These are phyloP conservation scores for Platyscapa corneri DNA, from an alignment of 1,140 invertebrate genomes.

Conservation along the genomic window DNA sequence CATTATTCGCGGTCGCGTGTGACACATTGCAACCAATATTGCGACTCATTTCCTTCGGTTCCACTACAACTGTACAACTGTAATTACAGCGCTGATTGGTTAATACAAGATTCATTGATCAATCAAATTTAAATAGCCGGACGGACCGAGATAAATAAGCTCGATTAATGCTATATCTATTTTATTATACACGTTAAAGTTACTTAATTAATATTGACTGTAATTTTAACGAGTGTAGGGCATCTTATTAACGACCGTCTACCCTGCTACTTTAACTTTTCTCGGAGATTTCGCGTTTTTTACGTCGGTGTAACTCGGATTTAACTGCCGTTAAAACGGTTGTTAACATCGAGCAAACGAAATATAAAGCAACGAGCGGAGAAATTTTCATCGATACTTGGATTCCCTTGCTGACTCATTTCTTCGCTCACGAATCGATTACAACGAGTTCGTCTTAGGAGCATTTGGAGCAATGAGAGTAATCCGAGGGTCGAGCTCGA, in stretches of 20 bases:
- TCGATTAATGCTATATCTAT: neutral
- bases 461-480: neutral
- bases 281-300: no score
- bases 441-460: neutral
- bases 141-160: neutral
- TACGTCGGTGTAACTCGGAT: no score
- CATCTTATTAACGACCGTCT: neutral
- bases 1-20: neutral
- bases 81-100: neutral
- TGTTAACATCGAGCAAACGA: neutral
- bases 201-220: neutral
- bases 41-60: neutral
- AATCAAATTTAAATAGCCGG: neutral
- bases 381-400: neutral
- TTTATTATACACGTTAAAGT: neutral
- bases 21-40: neutral
- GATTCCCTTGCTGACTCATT: neutral
- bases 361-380: neutral
- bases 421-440: neutral
- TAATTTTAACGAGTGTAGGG: neutral
- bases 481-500: neutral
- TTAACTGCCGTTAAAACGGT: no score
- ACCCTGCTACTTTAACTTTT: no score
- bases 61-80: neutral
- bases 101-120: neutral